phyloP scores from a whole-genome alignment of 2,888 invertebrate genomes.

The Orthosia incerta region DNA sequence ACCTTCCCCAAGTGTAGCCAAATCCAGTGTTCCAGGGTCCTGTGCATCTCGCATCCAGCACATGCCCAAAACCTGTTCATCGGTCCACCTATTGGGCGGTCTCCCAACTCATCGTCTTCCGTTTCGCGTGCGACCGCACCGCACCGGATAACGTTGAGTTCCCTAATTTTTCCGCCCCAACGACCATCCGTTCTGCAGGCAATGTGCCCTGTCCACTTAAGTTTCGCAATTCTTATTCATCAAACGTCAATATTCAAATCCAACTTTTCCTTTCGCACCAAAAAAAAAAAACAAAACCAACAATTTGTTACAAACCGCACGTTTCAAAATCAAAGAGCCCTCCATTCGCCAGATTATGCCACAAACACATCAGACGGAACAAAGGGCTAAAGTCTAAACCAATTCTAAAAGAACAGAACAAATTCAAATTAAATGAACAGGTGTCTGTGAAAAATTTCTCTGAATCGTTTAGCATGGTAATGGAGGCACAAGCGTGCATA shows the following conservation, averaged over 20 bases:
- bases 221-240: too few species aligned
- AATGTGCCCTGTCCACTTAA: too few species aligned
- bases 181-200: too few species aligned
- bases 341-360: conserved; percentile 39
- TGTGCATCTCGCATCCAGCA: too few species aligned
- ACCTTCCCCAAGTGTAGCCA: not conserved
- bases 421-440: conserved; percentile 34
- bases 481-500: conserved; percentile 74
- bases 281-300: conserved; percentile 2
- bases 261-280: conserved; percentile 1
- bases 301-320: conserved; percentile 27
- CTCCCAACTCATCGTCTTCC: too few species aligned
- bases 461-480: conserved; percentile 85
- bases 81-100: too few species aligned
- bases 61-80: too few species aligned
- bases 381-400: conserved; percentile 48
- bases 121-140: too few species aligned
- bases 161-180: too few species aligned
- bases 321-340: conserved; percentile 19
- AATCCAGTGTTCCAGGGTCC: too few species aligned
- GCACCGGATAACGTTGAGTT: too few species aligned
- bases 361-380: conserved; percentile 31
- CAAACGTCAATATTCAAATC: conserved; percentile 17
- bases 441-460: conserved; percentile 78
- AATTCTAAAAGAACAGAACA: conserved; percentile 42